phyloP scores from a whole-genome alignment of 1,140 invertebrate genomes.

The Odontomachus brunneus region DNA sequence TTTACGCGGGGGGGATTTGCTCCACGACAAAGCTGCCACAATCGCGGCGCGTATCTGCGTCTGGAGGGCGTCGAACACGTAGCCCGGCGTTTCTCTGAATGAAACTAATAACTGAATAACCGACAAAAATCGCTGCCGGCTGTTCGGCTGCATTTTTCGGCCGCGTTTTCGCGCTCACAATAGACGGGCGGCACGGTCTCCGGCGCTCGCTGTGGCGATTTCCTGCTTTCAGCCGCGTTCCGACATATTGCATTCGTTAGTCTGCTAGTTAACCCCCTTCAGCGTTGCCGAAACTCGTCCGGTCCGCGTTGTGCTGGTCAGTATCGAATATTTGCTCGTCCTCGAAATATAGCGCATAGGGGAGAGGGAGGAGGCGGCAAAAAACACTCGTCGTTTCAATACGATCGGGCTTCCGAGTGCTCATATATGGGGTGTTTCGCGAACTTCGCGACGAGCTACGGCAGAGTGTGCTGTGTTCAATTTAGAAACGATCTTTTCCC shows the following conservation, averaged over 20 bases:
- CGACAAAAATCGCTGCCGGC: slow-evolving; percentile 83
- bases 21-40: slow-evolving; percentile 39
- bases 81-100: slow-evolving; percentile 77
- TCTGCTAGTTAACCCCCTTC: slow-evolving; percentile 64
- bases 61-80: slow-evolving; percentile 71
- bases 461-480: no score
- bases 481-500: no score
- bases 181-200: slow-evolving; percentile 68
- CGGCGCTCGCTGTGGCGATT: slow-evolving; percentile 61
- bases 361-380: no score
- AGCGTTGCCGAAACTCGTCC: slow-evolving; percentile 60
- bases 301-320: slow-evolving; percentile 69
- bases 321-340: slow-evolving; percentile 57
- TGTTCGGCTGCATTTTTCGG: slow-evolving; percentile 83
- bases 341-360: slow-evolving; percentile 44
- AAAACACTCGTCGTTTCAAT: slow-evolving; percentile 35
- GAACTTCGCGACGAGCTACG: slow-evolving; percentile 17
- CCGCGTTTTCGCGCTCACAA: slow-evolving; percentile 77
- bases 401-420: background rate
- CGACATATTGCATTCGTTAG: slow-evolving; percentile 81
- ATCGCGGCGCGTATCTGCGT: slow-evolving; percentile 38
- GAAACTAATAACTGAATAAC: slow-evolving; percentile 84
- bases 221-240: slow-evolving; percentile 65
- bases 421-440: slow-evolving; percentile 2
- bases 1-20: slow-evolving; percentile 25